A percentile compares a stretch with the other conserved stretches of the same genome.
These are phyloP conservation scores for Scalopus aquaticus DNA, from an alignment of 2,113 vertebrate species.

Conservation along the genomic window DNA sequence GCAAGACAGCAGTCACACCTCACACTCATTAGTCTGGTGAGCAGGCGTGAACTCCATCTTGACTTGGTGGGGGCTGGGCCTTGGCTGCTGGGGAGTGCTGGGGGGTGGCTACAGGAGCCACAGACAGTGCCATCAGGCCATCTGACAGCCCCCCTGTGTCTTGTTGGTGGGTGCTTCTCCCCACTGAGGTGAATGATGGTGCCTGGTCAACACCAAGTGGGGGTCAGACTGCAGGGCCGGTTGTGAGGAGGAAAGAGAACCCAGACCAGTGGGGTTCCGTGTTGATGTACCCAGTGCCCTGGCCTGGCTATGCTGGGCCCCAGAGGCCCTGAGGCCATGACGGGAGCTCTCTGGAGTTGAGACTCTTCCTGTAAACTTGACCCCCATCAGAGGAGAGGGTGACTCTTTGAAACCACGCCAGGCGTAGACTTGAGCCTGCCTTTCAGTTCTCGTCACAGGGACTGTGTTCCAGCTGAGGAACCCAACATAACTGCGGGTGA, in stretches of 20 bases:
- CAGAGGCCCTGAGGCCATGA: neutral
- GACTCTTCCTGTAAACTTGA: neutral
- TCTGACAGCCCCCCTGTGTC: neutral
- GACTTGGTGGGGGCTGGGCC: neutral
- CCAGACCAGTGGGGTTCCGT: neutral
- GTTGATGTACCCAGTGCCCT: neutral
- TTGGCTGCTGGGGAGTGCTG: neutral
- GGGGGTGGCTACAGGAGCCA: neutral
- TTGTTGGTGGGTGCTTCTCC: constrained; percentile 26
- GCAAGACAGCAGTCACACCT: neutral
- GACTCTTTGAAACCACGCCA: neutral
- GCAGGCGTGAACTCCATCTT: neutral
- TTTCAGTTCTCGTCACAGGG: neutral
- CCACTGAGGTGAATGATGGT: neutral
- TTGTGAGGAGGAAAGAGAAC: neutral
- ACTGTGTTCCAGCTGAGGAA: neutral
- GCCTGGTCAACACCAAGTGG: neutral
- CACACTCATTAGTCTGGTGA: constrained; percentile 18
- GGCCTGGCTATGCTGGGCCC: neutral
- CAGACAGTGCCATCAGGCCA: neutral
- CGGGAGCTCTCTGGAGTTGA: neutral
- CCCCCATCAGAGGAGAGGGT: neutral
- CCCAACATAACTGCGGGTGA: rapidly evolving
- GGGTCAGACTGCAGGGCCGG: neutral
- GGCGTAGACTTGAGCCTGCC: neutral